phyloP scores from a whole-genome alignment of 2,888 invertebrate genomes.

The Conus canariensis region DNA sequence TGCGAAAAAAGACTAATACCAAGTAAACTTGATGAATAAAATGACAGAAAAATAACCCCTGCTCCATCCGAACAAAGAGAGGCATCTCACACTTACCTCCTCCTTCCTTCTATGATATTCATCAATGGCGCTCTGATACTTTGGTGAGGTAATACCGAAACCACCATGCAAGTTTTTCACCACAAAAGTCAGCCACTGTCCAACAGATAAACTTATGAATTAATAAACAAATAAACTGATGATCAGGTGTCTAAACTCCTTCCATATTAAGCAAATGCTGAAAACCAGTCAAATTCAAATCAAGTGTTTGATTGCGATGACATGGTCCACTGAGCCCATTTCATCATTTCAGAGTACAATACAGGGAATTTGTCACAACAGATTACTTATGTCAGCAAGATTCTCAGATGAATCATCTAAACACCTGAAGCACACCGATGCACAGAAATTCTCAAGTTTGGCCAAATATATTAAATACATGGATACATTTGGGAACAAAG shows the following conservation, averaged over 20 bases:
- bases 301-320: too few relatives aligned
- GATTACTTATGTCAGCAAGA: background rate
- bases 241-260: background rate
- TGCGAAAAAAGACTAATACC: too few relatives aligned
- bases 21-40: too few relatives aligned
- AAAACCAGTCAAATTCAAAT: too few relatives aligned
- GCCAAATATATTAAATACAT: too few relatives aligned
- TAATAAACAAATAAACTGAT: background rate
- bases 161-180: conserved; percentile 89
- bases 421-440: too few relatives aligned
- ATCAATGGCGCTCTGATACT: conserved; percentile 91
- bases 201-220: background rate
- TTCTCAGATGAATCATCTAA: too few relatives aligned
- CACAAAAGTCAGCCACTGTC: conserved; percentile 84
- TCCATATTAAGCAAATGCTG: background rate
- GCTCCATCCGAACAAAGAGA: too few relatives aligned
- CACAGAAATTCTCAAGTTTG: too few relatives aligned
- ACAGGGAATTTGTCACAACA: background rate
- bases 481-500: too few relatives aligned
- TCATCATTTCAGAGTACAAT: background rate
- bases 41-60: too few relatives aligned
- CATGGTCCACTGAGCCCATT: too few relatives aligned
- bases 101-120: conserved; percentile 87
- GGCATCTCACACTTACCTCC: conserved; percentile 79
- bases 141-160: conserved; percentile 94